Percentiles rank a stretch among this genome's conserved stretches.
phyloP scores from a whole-genome alignment of 2,888 invertebrate genomes.

The Mechanitis mazaeus region DNA sequence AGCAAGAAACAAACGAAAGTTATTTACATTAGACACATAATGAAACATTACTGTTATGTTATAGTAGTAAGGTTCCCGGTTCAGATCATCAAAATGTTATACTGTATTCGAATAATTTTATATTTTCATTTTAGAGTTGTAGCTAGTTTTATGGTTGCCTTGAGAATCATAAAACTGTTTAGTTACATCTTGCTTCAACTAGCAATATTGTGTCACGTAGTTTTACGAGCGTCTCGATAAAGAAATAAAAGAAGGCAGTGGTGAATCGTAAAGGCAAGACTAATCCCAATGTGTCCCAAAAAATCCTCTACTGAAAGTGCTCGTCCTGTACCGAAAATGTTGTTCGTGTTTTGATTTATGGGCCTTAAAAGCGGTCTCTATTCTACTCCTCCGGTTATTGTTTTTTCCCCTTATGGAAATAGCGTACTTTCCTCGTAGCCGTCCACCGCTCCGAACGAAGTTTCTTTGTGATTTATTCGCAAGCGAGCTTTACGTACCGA shows the following conservation, averaged over 20 bases:
- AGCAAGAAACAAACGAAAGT: constrained; percentile 10
- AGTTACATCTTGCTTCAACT: constrained; percentile 4
- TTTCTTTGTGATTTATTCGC: constrained; percentile 41
- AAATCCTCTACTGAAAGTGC: constrained; percentile 58
- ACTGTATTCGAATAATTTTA: no score
- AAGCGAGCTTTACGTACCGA: constrained; percentile 56
- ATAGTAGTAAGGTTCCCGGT: neutral
- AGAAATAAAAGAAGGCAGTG: constrained; percentile 57
- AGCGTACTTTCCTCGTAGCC: constrained; percentile 57
- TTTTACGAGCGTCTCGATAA: constrained; percentile 54
- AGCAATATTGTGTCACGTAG: constrained; percentile 35
- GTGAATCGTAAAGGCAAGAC: constrained; percentile 69
- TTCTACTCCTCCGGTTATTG: constrained; percentile 66
- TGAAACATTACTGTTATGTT: neutral
- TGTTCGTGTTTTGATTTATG: constrained; percentile 72
- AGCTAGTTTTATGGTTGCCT: constrained; percentile 1
- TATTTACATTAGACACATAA: constrained; percentile 16
- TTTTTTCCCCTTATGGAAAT: constrained; percentile 70
- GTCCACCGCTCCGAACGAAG: constrained; percentile 52
- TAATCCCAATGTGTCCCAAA: constrained; percentile 65
- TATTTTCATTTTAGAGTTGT: no score
- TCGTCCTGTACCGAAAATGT: constrained; percentile 62
- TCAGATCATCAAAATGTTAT: neutral
- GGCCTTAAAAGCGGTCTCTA: constrained; percentile 69
- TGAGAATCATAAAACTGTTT: constrained; percentile 2